Conservation (phyloP, 2,888 invertebrate species). For the Drosophila sordidula region DNA sequence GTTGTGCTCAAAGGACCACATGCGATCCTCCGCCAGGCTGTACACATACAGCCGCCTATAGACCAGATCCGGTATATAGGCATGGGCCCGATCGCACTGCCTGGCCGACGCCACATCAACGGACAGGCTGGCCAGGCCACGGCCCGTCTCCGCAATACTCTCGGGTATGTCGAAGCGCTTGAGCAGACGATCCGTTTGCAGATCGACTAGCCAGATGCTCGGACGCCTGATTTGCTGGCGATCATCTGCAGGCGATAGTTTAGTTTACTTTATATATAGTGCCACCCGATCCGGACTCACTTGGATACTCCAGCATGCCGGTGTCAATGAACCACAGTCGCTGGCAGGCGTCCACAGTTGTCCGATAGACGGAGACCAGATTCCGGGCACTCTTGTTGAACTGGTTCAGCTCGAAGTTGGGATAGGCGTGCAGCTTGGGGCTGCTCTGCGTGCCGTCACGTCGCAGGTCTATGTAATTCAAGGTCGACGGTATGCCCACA, state of each 20-base stretch:
- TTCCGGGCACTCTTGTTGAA: slow-evolving; percentile 69
- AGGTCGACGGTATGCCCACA: slow-evolving; percentile 87
- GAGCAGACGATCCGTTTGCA: slow-evolving; percentile 87
- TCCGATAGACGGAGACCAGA: slow-evolving; percentile 90
- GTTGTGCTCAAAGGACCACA: slow-evolving; percentile 91
- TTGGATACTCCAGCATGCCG: slow-evolving; percentile 89
- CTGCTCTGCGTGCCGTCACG: slow-evolving; percentile 81
- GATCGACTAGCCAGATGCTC: slow-evolving; percentile 88
- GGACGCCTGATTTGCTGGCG: slow-evolving; percentile 86
- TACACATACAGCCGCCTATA: slow-evolving; percentile 84
- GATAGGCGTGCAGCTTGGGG: slow-evolving; percentile 83
- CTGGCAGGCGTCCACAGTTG: slow-evolving; percentile 89
- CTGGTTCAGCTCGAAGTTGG: slow-evolving; percentile 80
- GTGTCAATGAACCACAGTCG: slow-evolving; percentile 93
- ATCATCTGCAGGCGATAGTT: slow-evolving; percentile 65
- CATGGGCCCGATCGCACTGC: slow-evolving; percentile 88
- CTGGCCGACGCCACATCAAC: slow-evolving; percentile 87
- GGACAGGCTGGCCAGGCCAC: slow-evolving; percentile 89
- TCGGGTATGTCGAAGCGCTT: slow-evolving; percentile 86
- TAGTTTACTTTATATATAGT: not conserved
- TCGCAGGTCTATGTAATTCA: slow-evolving; percentile 85
- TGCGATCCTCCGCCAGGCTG: slow-evolving; percentile 85
- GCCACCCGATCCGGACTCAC: slow-evolving; percentile 83
- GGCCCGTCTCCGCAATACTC: slow-evolving; percentile 83
- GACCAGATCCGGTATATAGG: slow-evolving; percentile 88